phyloP scores from a whole-genome alignment of 2,888 invertebrate species.

The Drosophila fungiperda region DNA sequence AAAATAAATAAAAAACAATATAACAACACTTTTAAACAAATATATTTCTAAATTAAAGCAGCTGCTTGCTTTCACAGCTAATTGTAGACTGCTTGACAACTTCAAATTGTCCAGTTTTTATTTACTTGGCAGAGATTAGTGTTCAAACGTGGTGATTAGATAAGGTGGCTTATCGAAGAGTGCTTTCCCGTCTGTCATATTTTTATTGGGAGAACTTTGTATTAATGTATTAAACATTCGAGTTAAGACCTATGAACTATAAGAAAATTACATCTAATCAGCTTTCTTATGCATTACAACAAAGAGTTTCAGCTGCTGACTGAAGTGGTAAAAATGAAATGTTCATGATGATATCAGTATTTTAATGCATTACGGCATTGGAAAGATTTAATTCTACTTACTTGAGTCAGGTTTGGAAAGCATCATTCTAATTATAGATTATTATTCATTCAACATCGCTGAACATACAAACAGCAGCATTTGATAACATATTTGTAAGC shows the following conservation, averaged over 20 bases:
- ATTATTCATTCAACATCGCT: not conserved
- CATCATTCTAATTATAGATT: not conserved
- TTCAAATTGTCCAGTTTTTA: slow-evolving; percentile 12
- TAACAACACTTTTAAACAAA: not conserved
- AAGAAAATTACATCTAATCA: not conserved
- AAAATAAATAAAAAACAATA: not conserved
- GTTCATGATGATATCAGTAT: not conserved
- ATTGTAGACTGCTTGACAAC: slow-evolving; percentile 19
- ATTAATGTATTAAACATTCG: not conserved
- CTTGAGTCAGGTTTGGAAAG: not conserved
- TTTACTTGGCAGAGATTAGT: slow-evolving; percentile 23
- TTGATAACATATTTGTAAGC: not conserved
- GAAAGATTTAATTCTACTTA: not conserved
- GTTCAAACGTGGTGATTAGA: slow-evolving; percentile 34
- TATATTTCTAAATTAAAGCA: not conserved
- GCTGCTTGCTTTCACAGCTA: slow-evolving; percentile 2
- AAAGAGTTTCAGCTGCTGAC: not conserved
- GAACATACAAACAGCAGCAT: not conserved
- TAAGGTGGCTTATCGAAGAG: slow-evolving; percentile 37
- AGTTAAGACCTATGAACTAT: not conserved
- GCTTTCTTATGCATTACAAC: not conserved
- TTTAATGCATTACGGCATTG: too few species aligned
- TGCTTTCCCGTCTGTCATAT: not conserved
- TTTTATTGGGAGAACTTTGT: not conserved
- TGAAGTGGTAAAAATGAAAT: not conserved